Evolutionary conservation across 1,140 invertebrate species (phyloP).

Genomic region (Campoletis sonorensis): DNA sequence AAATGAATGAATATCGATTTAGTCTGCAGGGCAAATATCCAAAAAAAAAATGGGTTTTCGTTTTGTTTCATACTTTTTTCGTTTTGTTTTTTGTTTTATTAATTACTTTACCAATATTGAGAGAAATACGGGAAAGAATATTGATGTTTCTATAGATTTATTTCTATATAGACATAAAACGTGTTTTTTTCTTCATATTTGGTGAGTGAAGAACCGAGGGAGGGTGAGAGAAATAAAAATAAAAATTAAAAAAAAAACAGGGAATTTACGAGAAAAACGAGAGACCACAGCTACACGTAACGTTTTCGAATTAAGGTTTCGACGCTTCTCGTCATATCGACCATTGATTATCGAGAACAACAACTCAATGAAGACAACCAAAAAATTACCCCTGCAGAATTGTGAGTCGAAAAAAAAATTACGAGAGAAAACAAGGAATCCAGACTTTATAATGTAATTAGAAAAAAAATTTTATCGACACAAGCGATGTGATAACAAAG

Average conservation of each 20-base stretch:
- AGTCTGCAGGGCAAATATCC: not conserved
- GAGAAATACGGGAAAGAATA: not conserved
- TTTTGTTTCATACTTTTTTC: not conserved
- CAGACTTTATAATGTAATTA: no score
- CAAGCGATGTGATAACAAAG: no score
- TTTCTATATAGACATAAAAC: not conserved
- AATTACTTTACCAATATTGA: not conserved
- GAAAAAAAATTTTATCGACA: no score
- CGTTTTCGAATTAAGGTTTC: not conserved
- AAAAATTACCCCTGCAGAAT: no score
- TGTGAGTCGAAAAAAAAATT: no score
- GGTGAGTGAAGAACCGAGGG: no score
- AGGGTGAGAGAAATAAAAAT: not conserved
- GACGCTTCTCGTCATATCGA: not conserved
- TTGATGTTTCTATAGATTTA: not conserved
- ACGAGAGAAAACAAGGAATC: no score
- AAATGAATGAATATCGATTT: slow-evolving; percentile 12
- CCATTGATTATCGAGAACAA: not conserved
- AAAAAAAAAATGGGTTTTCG: not conserved
- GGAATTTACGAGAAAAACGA: not conserved
- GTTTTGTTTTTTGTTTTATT: not conserved
- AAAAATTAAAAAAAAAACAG: not conserved
- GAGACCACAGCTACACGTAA: not conserved
- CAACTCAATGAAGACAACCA: no score
- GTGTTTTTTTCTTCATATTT: not conserved